Percentiles rank a stretch among this genome's conserved stretches.
Evolutionary conservation across 2,888 invertebrate genomes (phyloP).

Genomic region (Cheilosia vernalis): DNA sequence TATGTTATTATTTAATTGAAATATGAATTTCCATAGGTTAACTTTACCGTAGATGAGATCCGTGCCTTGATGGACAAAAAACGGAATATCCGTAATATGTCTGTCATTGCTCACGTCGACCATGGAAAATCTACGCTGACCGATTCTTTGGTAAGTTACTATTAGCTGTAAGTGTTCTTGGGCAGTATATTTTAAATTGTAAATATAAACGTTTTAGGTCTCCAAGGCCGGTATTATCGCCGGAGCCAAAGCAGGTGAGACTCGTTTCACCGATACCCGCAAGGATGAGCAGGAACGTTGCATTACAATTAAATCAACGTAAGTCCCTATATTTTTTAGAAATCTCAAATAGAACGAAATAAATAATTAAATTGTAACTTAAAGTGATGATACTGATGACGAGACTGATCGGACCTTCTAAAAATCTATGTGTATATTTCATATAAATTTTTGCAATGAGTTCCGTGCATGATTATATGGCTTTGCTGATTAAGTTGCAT

Average conservation of each 20-base stretch:
- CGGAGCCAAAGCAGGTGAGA: slow-evolving; percentile 98
- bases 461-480: slow-evolving; percentile 53
- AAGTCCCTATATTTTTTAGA: slow-evolving; percentile 83
- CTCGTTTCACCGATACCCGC: slow-evolving; percentile 99
- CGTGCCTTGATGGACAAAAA: slow-evolving; percentile 99
- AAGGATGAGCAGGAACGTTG: slow-evolving; percentile 99
- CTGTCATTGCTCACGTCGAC: slow-evolving; percentile 99
- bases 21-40: slow-evolving; percentile 88
- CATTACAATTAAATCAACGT: slow-evolving; percentile 99
- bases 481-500: slow-evolving; percentile 61
- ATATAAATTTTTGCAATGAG: slow-evolving; percentile 42
- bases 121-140: slow-evolving; percentile 99
- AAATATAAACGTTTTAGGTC: slow-evolving; percentile 76
- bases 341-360: slow-evolving; percentile 7
- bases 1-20: neutral
- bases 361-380: slow-evolving; percentile 1
- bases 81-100: slow-evolving; percentile 99
- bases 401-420: slow-evolving; percentile 74
- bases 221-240: slow-evolving; percentile 99
- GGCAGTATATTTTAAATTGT: neutral
- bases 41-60: slow-evolving; percentile 99
- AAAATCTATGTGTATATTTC: slow-evolving; percentile 72
- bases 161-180: neutral
- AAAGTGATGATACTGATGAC: slow-evolving; percentile 77
- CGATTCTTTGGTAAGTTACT: slow-evolving; percentile 93